These are phyloP conservation scores for Smutsia gigantea DNA, from an alignment of 2,797 vertebrate species.

Conservation along the genomic window DNA sequence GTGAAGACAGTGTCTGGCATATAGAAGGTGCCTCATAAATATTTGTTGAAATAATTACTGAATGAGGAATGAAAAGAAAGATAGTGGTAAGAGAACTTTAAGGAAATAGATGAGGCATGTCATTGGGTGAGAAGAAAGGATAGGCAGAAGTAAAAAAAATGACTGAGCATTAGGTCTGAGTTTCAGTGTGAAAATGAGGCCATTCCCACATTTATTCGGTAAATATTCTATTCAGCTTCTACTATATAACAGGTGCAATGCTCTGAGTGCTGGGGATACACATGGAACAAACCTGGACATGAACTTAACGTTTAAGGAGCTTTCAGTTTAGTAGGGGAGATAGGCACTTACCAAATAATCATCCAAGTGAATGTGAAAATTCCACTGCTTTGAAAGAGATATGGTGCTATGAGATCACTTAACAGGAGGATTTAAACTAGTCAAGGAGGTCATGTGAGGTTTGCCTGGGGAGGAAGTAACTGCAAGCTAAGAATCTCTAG, in stretches of 20 bases:
- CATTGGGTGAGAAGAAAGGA: neutral
- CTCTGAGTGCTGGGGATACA: neutral
- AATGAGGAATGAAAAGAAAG: neutral
- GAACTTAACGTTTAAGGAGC: neutral
- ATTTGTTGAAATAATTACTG: neutral
- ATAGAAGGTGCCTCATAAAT: neutral
- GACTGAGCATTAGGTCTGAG: neutral
- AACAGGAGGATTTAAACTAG: neutral
- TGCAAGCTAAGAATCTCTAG: neutral
- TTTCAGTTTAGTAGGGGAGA: neutral
- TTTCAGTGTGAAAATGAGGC: neutral
- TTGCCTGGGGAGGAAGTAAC: neutral
- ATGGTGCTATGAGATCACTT: neutral
- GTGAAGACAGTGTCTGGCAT: neutral
- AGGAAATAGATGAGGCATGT: neutral
- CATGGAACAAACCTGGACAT: neutral
- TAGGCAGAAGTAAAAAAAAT: neutral
- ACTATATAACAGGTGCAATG: neutral
- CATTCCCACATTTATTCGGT: neutral
- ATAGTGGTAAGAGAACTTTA: neutral
- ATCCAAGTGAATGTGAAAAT: neutral
- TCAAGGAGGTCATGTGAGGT: neutral
- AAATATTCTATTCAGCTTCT: neutral
- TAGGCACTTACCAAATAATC: neutral
- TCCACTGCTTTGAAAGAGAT: neutral